Base-by-base conservation (phyloP, 2,797 vertebrate genomes). In the Prunella strophiata region DNA sequence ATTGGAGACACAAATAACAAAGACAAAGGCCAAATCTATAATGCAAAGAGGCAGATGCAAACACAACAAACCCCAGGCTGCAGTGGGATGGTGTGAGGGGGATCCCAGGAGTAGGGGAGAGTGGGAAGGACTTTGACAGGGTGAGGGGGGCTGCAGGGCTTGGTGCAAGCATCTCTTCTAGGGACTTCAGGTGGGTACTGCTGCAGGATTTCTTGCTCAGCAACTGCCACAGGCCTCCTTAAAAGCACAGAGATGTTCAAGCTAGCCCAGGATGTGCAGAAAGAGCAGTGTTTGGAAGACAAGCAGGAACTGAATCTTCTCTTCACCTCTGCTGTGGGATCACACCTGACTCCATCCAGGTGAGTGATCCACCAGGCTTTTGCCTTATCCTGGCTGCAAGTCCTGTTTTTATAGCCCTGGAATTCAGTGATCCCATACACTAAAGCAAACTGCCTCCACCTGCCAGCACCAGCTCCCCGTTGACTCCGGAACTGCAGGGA, bases 21-120 rank as follows among this genome's bases (percentile, higher is more conserved):
- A 93, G 93, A 89, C 87, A 95, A 96, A 96, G 85, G 89, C 83
- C 93, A 93, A 74, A 94, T 75, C 82, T 82, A 66, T 86, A 93
- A 51, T 17, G 71, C 50, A 61, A 50, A 75, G 67, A 92, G 61
- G 47, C 26, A 1, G 42, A 70, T 70, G 84, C 83, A 92, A 95
- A 63, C 80, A 93, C 54, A 84, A 61, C 38, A 52, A 68, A 48
- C 26, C 54, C 21, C 20, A 5, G 48, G 42, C 76, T 84, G 71
- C 57, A 8, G 42, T 20, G 65, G 79, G 72, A 65, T 50, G 55
- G 19, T 7, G 4, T 47, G 59, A 73, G 36, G 62, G 70, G 23
- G 57, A 71, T 68, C 26, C 43, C 68, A n/a, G 21, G 9, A 40
- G 70, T 22, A 80, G 73, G 63, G 54, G 25, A 77, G 65, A 10